Conservation (phyloP, 2,888 invertebrate species). For the Lutraria lutraria region DNA sequence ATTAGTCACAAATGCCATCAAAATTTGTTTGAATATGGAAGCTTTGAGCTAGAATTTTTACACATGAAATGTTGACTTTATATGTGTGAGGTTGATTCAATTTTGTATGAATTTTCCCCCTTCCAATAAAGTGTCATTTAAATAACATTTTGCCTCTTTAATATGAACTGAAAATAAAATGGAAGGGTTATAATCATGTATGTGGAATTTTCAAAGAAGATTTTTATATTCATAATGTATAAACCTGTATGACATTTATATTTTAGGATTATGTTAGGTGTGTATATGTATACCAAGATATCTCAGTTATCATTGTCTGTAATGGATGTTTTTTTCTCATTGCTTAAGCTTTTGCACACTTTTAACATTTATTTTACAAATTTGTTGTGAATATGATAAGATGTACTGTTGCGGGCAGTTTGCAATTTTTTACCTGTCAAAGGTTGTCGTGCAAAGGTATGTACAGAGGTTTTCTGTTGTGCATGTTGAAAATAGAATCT, state of each 20-base stretch:
- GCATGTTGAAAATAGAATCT: not conserved
- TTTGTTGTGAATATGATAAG: conserved; percentile 36
- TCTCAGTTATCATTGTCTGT: not conserved
- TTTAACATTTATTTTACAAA: conserved; percentile 18
- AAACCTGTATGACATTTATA: not conserved
- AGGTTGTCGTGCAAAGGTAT: conserved; percentile 22
- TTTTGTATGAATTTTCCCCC: not conserved
- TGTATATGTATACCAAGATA: not conserved
- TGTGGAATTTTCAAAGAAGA: not conserved
- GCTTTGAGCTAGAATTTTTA: not conserved
- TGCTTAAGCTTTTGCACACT: conserved; percentile 30
- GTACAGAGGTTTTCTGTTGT: not conserved
- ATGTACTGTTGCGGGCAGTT: conserved; percentile 33
- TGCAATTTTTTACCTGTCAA: conserved; percentile 35
- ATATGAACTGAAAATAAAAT: not conserved
- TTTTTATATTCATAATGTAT: not conserved
- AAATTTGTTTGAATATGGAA: not conserved
- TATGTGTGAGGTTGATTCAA: not conserved
- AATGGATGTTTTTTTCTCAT: not conserved
- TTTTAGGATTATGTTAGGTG: not conserved
- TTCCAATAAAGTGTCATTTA: not conserved
- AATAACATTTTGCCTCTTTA: not conserved
- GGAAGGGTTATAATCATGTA: not conserved
- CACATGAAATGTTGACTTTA: not conserved
- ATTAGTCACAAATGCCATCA: not conserved